Conservation (phyloP, 2,113 vertebrate species). For the Sturnira hondurensis region DNA sequence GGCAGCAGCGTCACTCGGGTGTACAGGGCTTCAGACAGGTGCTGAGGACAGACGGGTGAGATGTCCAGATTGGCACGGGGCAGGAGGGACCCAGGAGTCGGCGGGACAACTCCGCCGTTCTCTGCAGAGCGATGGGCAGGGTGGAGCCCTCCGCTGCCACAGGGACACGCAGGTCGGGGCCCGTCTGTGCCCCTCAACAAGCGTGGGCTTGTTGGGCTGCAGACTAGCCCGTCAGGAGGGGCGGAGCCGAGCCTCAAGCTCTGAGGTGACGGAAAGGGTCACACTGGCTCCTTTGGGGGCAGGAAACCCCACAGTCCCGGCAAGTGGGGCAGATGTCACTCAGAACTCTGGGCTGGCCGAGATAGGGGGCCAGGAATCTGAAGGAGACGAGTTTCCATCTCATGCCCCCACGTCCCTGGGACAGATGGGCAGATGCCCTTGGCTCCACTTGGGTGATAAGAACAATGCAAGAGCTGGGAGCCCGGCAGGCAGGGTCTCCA, state of each 20-base stretch:
- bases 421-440: neutral
- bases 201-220: too few species aligned
- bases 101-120: neutral
- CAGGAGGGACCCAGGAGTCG: neutral
- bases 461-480: neutral
- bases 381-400: fast-evolving
- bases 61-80: too few species aligned
- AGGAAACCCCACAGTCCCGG: neutral
- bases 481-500: neutral
- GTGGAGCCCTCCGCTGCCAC: neutral
- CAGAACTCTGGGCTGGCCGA: neutral
- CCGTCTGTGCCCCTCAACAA: neutral
- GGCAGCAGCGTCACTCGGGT: too few species aligned
- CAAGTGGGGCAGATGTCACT: neutral
- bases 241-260: neutral
- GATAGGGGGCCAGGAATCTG: neutral
- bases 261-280: neutral
- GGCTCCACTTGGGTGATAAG: fast-evolving
- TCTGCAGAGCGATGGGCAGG: fast-evolving
- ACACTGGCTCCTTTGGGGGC: fast-evolving
- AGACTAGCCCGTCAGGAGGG: neutral
- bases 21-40: neutral
- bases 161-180: neutral
- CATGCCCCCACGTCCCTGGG: neutral
- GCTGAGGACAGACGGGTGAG: fast-evolving